Evolutionary conservation across 2,113 vertebrate species (phyloP).

Genomic region (Eira barbara): DNA sequence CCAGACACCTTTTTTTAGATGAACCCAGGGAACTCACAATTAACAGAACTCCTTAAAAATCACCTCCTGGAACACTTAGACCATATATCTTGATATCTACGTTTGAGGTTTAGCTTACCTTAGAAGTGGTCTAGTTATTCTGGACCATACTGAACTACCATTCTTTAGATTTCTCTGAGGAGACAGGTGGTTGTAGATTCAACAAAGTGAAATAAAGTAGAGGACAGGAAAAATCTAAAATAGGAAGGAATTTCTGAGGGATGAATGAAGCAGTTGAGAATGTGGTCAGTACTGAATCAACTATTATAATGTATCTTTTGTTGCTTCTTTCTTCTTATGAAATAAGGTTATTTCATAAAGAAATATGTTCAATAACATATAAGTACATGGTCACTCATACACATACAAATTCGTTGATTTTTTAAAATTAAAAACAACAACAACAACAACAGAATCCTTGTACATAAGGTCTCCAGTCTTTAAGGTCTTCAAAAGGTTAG

Average conservation of each 20-base stretch:
- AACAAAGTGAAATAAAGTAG: neutral
- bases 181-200: neutral
- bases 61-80: neutral
- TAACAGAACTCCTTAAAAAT: conserved; percentile 29
- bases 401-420: neutral
- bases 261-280: neutral
- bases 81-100: neutral
- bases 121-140: neutral
- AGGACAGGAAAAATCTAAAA: neutral
- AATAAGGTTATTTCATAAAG: neutral
- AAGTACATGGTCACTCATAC: neutral
- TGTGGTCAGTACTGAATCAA: neutral
- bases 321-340: neutral
- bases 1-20: neutral
- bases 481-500: neutral
- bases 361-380: neutral
- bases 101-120: neutral
- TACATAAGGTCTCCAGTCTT: neutral
- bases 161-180: neutral
- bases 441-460: neutral
- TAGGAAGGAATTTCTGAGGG: neutral
- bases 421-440: neutral
- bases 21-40: neutral
- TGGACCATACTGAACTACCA: neutral
- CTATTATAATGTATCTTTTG: neutral